Base-by-base conservation (phyloP, 2,888 invertebrate species). In the Xylota sylvarum region DNA sequence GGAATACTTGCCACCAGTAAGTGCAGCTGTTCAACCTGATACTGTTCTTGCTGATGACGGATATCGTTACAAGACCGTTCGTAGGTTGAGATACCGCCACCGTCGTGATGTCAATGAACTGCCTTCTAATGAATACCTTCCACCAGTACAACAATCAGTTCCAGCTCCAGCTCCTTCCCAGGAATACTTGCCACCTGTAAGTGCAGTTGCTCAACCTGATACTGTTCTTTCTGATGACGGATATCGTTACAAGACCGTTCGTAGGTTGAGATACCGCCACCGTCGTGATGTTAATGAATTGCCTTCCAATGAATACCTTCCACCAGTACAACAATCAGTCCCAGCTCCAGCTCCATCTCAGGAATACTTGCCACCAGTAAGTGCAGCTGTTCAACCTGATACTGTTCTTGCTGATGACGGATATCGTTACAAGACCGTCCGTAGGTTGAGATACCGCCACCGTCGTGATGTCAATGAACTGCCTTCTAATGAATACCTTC, bases 161-260 rank as follows among this genome's bases (percentile, higher is more conserved):
- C 79, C 83, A 17, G 88, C 70, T 62, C 79, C 69, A 43, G 88
- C 82, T 17, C 88, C 88, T 30, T 50, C 77, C 48, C 76, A 60
- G 19, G 87, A 88, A 43, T 84, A 84, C 32, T 79, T 74, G 56
- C 65, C 85, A 17, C 85, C 85, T 64, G 76, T 76, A 12, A 80
- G 79, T n/a, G 58, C 64, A 35, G 87, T 65, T 27, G 58, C 69
- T 30, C 74, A 82, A 7, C 72, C 86, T 23, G 85, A 77, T 70
- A 89, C 77, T 4, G 55, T 67, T 7, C 52, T 84, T 17, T 87
- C 88, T 52, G 89, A 91, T 89, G 91, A 92, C 89, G 91, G 91
- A 30, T 91, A 91, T 88, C 91, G 91, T 79, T 91, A 91, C 89
- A 91, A 91, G 89, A 90, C 90, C 48, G 90, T 91, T 37, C 89